Evolutionary conservation across 2,888 invertebrate genomes (phyloP).

Genomic region (Sepioteuthis lessoniana): DNA sequence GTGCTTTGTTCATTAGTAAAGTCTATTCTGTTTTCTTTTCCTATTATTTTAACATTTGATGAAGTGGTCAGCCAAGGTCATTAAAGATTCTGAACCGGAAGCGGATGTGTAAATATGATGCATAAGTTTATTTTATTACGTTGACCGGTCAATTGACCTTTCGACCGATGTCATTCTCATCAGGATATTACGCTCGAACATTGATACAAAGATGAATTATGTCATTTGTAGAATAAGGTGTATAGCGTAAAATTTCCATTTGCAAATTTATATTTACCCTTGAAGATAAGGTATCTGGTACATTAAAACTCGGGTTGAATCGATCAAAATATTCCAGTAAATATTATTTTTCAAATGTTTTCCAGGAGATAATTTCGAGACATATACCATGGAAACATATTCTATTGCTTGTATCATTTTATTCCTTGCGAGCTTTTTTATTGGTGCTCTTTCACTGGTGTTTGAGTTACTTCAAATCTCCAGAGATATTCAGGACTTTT

Average conservation of each 20-base stretch:
- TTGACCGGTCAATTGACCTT: not conserved
- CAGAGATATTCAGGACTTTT: too few relatives aligned
- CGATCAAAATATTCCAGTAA: too few relatives aligned
- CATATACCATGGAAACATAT: too few relatives aligned
- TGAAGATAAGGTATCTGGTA: not conserved
- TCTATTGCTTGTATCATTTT: too few relatives aligned
- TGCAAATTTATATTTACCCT: not conserved
- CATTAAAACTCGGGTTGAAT: too few relatives aligned
- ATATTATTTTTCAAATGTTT: too few relatives aligned
- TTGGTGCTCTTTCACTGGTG: too few relatives aligned
- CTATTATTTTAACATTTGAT: not conserved
- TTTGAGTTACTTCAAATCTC: too few relatives aligned
- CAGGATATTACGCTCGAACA: not conserved
- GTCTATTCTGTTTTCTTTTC: not conserved
- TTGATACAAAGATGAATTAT: not conserved
- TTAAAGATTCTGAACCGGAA: not conserved
- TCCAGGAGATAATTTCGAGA: too few relatives aligned
- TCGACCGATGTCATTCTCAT: not conserved
- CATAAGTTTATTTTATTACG: slow-evolving; percentile 8
- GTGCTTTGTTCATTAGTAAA: not conserved
- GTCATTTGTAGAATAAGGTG: not conserved
- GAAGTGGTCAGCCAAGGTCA: slow-evolving; percentile 33
- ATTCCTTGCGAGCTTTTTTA: too few relatives aligned
- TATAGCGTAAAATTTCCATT: not conserved
- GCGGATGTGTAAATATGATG: slow-evolving; percentile 13